phyloP scores from a whole-genome alignment of 2,797 vertebrate species.

The Rhinogobio ventralis region DNA sequence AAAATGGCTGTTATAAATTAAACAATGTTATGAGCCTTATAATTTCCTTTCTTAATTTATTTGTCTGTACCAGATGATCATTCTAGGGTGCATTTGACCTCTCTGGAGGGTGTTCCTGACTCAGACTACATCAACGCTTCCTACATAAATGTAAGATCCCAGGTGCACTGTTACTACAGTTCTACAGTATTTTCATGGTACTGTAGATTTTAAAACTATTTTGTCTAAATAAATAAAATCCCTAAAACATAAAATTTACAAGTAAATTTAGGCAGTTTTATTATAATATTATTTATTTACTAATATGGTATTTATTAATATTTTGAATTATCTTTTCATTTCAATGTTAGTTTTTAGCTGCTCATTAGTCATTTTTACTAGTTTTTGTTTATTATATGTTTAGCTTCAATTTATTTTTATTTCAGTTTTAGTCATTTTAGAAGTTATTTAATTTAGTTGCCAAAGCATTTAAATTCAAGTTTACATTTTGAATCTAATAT shows the following conservation, averaged over 20 bases:
- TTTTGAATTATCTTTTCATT: background rate
- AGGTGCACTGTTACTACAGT: background rate
- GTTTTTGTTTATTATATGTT: background rate
- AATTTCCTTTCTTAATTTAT: background rate
- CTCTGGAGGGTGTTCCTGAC: slow-evolving; percentile 95
- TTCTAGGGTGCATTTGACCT: slow-evolving; percentile 92
- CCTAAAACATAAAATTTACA: background rate
- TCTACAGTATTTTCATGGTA: background rate
- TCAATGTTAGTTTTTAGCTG: background rate
- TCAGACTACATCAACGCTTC: slow-evolving; percentile 98
- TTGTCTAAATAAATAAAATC: background rate
- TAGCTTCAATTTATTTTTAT: background rate
- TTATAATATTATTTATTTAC: background rate
- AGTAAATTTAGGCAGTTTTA: background rate
- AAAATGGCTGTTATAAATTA: background rate
- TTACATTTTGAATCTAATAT: background rate
- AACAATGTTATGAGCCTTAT: background rate
- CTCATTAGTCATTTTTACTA: background rate
- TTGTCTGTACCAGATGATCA: slow-evolving; percentile 92
- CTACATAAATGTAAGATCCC: slow-evolving; percentile 92
- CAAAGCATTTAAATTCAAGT: background rate
- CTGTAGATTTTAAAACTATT: background rate
- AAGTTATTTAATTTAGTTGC: background rate
- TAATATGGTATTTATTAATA: too few species aligned
- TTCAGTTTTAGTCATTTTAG: background rate